Conservation (phyloP, 2,888 invertebrate genomes). For the Lacanobia wlatinum region DNA sequence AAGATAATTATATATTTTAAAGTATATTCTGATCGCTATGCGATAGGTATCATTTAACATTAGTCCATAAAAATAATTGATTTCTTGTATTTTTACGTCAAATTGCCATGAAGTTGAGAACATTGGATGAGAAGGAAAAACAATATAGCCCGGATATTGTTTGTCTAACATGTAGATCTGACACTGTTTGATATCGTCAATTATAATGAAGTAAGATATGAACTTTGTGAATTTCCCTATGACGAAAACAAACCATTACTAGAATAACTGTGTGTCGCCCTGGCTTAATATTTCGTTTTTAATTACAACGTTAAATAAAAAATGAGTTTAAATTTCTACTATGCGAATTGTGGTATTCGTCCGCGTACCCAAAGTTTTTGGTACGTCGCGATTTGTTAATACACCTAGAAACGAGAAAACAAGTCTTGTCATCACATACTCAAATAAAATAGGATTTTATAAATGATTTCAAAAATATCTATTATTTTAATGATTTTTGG, state of each 20-base stretch:
- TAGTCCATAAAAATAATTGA: constrained; percentile 25
- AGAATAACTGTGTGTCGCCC: constrained; percentile 66
- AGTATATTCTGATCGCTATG: constrained; percentile 17
- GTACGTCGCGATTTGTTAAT: constrained; percentile 58
- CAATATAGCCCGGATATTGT: constrained; percentile 73
- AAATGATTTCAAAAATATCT: constrained; percentile 47
- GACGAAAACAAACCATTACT: constrained; percentile 76
- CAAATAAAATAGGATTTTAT: constrained; percentile 48
- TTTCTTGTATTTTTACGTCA: constrained; percentile 11
- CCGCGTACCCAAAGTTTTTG: constrained; percentile 60
- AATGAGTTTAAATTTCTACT: constrained; percentile 56
- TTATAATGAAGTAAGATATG: constrained; percentile 67
- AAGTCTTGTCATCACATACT: constrained; percentile 55
- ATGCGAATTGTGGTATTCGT: constrained; percentile 63
- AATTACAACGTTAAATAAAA: constrained; percentile 62
- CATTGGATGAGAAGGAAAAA: constrained; percentile 80
- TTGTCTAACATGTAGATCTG: constrained; percentile 69
- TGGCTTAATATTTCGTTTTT: constrained; percentile 56
- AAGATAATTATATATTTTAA: constrained; percentile 18
- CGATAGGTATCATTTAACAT: constrained; percentile 2
- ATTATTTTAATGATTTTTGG: constrained; percentile 41
- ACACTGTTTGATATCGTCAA: constrained; percentile 71
- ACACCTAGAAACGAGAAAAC: constrained; percentile 71
- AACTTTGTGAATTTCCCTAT: constrained; percentile 72
- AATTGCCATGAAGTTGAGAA: constrained; percentile 9